Percentiles rank a stretch among this genome's conserved stretches.
Conservation (phyloP, 2,888 invertebrate genomes). For the Meiosimyza platycephala region DNA sequence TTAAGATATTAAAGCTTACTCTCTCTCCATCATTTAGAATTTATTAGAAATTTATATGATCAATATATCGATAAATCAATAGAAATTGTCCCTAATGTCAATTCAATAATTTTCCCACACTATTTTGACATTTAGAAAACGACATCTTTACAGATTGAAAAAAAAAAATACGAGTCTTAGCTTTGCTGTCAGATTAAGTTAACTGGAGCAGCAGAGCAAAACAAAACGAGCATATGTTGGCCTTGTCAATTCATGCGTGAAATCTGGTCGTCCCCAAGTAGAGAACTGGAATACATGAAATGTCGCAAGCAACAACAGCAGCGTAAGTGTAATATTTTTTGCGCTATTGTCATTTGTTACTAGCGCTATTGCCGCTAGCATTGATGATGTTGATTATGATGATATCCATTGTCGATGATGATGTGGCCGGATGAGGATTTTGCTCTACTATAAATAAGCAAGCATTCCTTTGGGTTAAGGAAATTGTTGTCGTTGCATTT, state of each 20-base stretch:
- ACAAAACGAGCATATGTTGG: background rate
- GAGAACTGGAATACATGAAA: background rate
- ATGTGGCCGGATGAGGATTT: too few species aligned
- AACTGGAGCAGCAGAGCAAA: slow-evolving; percentile 12
- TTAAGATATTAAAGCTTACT: too few species aligned
- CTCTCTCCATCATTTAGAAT: too few species aligned
- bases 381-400: background rate
- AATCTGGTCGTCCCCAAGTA: slow-evolving; percentile 17
- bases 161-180: background rate
- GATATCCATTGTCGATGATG: background rate
- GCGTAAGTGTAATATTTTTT: background rate
- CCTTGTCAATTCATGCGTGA: slow-evolving; percentile 20
- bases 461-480: background rate
- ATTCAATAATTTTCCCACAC: too few species aligned
- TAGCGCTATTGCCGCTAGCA: background rate
- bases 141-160: background rate
- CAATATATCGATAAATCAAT: too few species aligned
- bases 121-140: background rate
- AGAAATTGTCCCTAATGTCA: too few species aligned
- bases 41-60: too few species aligned
- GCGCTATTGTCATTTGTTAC: background rate
- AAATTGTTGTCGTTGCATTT: background rate
- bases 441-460: too few species aligned
- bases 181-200: slow-evolving; percentile 21
- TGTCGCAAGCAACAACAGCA: background rate